Conservation (phyloP, 2,888 invertebrate genomes). For the Caradrina kadenii region DNA sequence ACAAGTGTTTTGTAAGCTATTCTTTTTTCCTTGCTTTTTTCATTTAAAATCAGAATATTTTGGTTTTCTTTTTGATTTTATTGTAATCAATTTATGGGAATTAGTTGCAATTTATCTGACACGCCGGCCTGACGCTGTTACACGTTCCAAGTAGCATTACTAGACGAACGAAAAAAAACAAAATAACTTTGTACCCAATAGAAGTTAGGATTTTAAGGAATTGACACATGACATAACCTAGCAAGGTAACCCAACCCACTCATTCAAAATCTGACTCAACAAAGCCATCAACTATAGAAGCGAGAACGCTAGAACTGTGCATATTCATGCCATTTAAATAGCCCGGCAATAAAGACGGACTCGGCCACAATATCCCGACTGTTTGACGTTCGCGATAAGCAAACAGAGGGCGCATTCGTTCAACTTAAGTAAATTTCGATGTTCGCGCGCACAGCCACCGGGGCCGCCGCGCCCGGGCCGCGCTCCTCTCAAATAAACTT, state of each 20-base stretch:
- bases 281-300: conserved; percentile 66
- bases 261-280: conserved; percentile 38
- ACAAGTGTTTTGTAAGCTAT: conserved; percentile 33
- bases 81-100: not conserved
- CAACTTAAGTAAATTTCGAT: conserved; percentile 91
- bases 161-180: no score
- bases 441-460: conserved; percentile 81
- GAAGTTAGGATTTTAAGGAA: no score
- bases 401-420: conserved; percentile 90
- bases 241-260: not conserved
- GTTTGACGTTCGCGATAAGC: conserved; percentile 81
- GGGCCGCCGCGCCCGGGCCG: conserved; percentile 67
- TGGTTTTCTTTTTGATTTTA: not conserved
- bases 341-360: conserved; percentile 78
- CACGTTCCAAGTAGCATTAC: no score
- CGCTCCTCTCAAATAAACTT: conserved; percentile 76
- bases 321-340: conserved; percentile 84
- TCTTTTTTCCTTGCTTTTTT: not conserved
- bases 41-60: not conserved
- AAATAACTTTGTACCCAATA: no score
- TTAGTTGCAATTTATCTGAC: no score
- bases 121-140: no score
- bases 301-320: conserved; percentile 73
- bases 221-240: no score
- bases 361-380: conserved; percentile 76